These are phyloP conservation scores for Crambe crambe DNA, from an alignment of 37 sponge, comb jelly and placozoan genomes.

Conservation along the genomic window DNA sequence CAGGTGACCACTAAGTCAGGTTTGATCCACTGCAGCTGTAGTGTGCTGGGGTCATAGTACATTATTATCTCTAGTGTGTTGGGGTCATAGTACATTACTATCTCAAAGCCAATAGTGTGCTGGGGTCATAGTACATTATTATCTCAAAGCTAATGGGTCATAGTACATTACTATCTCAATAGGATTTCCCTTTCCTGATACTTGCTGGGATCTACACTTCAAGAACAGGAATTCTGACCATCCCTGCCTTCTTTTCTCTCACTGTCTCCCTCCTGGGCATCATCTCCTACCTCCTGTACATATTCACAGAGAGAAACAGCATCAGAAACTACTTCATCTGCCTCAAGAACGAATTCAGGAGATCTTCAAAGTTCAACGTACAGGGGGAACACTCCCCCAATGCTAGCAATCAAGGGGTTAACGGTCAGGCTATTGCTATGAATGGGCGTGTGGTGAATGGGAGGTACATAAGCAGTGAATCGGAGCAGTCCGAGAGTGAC, in stretches of 20 bases:
- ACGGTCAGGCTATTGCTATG: slow-evolving; percentile 2
- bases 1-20: no score
- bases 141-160: no score
- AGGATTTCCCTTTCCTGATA: slow-evolving; percentile 56
- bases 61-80: no score
- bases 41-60: no score
- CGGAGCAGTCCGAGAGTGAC: slow-evolving; percentile 42
- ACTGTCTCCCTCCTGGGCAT: slow-evolving; percentile 31
- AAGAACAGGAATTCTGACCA: background rate
- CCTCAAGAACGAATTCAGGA: slow-evolving; percentile 10
- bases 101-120: no score
- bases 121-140: no score
- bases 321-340: slow-evolving; percentile 20
- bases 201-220: slow-evolving; percentile 21
- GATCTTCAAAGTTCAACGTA: background rate
- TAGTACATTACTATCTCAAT: background rate
- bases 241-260: slow-evolving; percentile 46
- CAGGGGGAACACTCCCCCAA: background rate
- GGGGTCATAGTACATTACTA: no score
- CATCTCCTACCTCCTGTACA: slow-evolving; percentile 26
- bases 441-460: background rate
- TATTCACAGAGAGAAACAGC: slow-evolving; percentile 32
- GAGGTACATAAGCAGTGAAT: slow-evolving; percentile 32
- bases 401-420: background rate
- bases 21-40: no score